phyloP scores from a whole-genome alignment of 2,888 invertebrate species.

The Parnassius smintheus region DNA sequence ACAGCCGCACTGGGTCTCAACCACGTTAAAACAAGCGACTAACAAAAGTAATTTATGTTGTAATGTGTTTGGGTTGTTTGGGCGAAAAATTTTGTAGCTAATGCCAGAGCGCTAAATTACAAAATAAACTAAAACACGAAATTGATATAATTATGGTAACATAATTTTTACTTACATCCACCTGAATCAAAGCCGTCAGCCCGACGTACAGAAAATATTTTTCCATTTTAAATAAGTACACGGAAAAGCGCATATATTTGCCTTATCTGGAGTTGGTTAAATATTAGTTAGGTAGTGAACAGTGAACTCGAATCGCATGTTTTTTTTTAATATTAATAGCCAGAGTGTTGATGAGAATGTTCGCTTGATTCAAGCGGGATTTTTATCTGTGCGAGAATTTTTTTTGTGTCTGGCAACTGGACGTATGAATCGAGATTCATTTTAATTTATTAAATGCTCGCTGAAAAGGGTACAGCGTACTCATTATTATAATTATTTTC shows the following conservation, averaged over 20 bases:
- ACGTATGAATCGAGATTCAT: constrained; percentile 49
- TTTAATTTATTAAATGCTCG: constrained; percentile 33
- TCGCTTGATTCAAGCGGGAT: constrained; percentile 42
- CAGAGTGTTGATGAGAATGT: constrained; percentile 53
- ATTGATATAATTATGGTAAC: no score
- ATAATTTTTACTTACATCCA: constrained; percentile 28
- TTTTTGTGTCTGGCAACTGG: constrained; percentile 50
- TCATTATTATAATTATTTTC: constrained; percentile 25
- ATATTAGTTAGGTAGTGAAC: constrained; percentile 67
- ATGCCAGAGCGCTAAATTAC: no score
- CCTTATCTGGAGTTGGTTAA: constrained; percentile 76
- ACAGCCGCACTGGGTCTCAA: no score
- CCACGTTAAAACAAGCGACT: no score
- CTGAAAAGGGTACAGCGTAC: constrained; percentile 27
- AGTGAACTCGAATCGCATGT: constrained; percentile 52
- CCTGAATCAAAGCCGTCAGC: constrained; percentile 34
- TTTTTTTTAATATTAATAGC: constrained; percentile 65
- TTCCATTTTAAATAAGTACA: constrained; percentile 77
- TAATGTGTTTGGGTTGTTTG: no score
- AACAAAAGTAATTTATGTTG: no score
- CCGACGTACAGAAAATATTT: constrained; percentile 73
- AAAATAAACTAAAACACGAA: no score
- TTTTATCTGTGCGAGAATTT: constrained; percentile 45
- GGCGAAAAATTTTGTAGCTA: no score
- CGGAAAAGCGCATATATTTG: constrained; percentile 71